These are phyloP conservation scores for Phocoena phocoena DNA, from an alignment of 2,113 vertebrate species.

Conservation along the genomic window DNA sequence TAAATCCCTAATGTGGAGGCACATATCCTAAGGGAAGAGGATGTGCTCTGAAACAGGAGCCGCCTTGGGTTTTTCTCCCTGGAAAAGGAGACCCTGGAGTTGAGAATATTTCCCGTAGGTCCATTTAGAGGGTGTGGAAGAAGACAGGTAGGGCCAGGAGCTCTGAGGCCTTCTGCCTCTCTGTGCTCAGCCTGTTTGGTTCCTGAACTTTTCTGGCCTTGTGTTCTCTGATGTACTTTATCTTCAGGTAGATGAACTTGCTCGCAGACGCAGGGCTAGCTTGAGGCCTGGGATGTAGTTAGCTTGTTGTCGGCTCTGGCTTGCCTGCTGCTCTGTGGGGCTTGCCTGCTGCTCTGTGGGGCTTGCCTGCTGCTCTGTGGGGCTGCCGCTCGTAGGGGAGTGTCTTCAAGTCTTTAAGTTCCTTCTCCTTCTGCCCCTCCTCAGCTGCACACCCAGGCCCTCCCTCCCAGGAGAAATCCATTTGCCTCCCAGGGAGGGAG, in stretches of 20 bases:
- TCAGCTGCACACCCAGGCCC: conserved; percentile 51
- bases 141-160: neutral
- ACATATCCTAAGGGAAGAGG: neutral
- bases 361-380: conserved; percentile 27
- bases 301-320: conserved; percentile 43
- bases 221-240: conserved; percentile 29
- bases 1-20: neutral
- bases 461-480: conserved; percentile 74
- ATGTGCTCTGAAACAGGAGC: neutral
- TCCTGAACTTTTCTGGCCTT: conserved; percentile 19
- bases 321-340: conserved; percentile 22
- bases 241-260: conserved; percentile 44
- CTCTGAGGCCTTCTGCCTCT: neutral
- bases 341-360: conserved; percentile 22
- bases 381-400: conserved; percentile 9
- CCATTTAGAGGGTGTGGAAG: neutral
- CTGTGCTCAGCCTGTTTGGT: neutral
- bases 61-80: neutral
- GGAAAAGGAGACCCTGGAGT: neutral
- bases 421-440: conserved; percentile 58
- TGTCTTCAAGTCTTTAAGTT: conserved; percentile 23
- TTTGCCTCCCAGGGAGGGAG: conserved; percentile 72
- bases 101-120: neutral
- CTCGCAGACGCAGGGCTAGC: conserved; percentile 5
- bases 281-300: conserved; percentile 16